Percentiles rank a stretch among this genome's conserved stretches.
These are phyloP conservation scores for Bombyx huttoni DNA, from an alignment of 2,888 invertebrate species.

Conservation along the genomic window DNA sequence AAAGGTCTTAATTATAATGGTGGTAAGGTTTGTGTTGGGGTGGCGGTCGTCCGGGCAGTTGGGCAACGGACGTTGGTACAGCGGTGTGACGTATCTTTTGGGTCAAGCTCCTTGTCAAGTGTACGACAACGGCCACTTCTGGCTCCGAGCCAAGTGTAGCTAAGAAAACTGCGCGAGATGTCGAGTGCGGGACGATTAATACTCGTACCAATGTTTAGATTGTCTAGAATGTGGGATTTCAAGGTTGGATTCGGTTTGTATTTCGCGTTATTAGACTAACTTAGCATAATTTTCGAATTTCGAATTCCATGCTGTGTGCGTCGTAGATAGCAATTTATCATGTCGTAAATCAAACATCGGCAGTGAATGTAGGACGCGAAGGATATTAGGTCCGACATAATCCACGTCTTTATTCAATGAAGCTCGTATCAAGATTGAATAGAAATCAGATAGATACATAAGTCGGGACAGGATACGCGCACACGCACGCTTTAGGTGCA, in stretches of 20 bases:
- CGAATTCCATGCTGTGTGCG: too few relatives aligned
- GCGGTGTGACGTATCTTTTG: conserved; percentile 33
- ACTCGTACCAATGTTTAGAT: conserved; percentile 18
- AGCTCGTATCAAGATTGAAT: conserved; percentile 3
- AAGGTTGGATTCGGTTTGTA: too few relatives aligned
- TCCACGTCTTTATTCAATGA: conserved; percentile 1
- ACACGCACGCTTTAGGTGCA: not conserved
- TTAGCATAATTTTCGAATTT: not conserved
- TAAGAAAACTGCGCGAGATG: conserved; percentile 34
- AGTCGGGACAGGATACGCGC: not conserved
- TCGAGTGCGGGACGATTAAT: conserved; percentile 34
- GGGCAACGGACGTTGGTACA: too few relatives aligned
- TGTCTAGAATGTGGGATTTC: not conserved
- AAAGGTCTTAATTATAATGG: conserved; percentile 1
- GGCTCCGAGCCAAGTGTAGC: conserved; percentile 44
- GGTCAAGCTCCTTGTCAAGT: conserved; percentile 59
- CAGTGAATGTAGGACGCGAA: not conserved
- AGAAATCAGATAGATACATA: not conserved
- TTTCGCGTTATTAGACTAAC: not conserved
- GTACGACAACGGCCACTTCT: conserved; percentile 47
- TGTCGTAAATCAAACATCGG: not conserved
- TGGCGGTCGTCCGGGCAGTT: conserved; percentile 1
- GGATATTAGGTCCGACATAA: not conserved
- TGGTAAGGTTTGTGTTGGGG: conserved; percentile 16
- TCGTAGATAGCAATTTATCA: not conserved